Evolutionary conservation across 2,113 vertebrate genomes (phyloP).

Genomic region (Passer domesticus): DNA sequence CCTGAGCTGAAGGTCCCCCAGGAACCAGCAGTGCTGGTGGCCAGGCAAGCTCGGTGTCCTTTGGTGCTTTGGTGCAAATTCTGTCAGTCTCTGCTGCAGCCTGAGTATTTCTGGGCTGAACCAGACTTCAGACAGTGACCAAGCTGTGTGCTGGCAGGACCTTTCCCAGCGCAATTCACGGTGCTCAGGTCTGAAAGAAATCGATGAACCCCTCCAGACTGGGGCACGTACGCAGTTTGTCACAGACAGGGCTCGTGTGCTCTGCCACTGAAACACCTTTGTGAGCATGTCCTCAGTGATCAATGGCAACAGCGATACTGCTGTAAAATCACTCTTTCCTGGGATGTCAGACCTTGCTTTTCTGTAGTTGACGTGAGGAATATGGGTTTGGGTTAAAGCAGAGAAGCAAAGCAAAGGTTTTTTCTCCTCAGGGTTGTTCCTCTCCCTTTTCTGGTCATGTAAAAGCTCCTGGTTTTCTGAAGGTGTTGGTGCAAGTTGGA

Average conservation of each 20-base stretch:
- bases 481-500: neutral
- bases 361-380: fast-evolving
- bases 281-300: neutral
- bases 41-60: neutral
- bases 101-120: neutral
- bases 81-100: neutral
- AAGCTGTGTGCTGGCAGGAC: neutral
- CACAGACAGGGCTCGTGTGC: neutral
- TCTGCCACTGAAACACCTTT: neutral
- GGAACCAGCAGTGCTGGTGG: fast-evolving
- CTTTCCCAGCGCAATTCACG: fast-evolving
- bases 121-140: neutral
- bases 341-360: neutral
- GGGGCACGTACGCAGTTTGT: fast-evolving
- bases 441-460: neutral
- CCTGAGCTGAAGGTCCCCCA: neutral
- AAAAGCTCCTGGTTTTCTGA: neutral
- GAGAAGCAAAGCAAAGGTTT: fast-evolving
- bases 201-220: no score
- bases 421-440: neutral
- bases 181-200: fast-evolving
- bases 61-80: neutral
- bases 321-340: neutral
- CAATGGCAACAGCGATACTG: neutral
- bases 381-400: neutral